Evolutionary conservation across 2,888 invertebrate species (phyloP), one percentile per base, ranked within the genome.

Genomic region (Coenonympha glycerion): DNA sequence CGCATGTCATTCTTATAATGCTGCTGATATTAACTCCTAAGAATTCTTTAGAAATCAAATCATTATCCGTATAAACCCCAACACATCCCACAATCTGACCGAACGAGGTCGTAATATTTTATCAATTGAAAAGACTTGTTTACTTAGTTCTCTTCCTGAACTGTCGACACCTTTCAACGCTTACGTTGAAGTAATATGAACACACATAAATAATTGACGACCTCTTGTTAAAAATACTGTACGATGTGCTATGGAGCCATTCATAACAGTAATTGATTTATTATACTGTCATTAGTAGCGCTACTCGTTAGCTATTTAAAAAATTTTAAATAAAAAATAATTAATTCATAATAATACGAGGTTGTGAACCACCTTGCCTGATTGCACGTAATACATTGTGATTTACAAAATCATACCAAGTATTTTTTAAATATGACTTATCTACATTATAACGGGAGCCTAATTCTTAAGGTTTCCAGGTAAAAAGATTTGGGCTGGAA

Each of bases 171-270:
- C 56, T 63, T 60, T 72, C 71, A 74, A 75, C 73, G 68, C 60
- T 69, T 63, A 53, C 59, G 46, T 56, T 58, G 57, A 61, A 69
- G 63, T 63, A 65, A 66, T 67, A 69, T 62, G 58, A 67, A 61
- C 21, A 65, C 30, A 79, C 76, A 79, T n/a, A n/a, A n/a, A n/a
- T n/a, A n/a, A 79, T 74, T 55, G 56, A 60, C 61, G 79, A 76
- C 80, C 79, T 82, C 66, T 68, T 56, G 21, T 50, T 61, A 60
- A 64, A 71, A 73, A 62, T 66, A 66, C 61, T n/a, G n/a, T n/a
- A n/a, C n/a, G n/a, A n/a, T n/a, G 55, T 61, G 59, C 61, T 67
- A 64, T 71, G 66, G 58, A 57, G 60, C 55, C 66, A 63, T 68
- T 73, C 68, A 60, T 63, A 62, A 60, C 62, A 65, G 67, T 71